Evolutionary conservation across 2,888 invertebrate species (phyloP).

Genomic region (Heliconius hortense): DNA sequence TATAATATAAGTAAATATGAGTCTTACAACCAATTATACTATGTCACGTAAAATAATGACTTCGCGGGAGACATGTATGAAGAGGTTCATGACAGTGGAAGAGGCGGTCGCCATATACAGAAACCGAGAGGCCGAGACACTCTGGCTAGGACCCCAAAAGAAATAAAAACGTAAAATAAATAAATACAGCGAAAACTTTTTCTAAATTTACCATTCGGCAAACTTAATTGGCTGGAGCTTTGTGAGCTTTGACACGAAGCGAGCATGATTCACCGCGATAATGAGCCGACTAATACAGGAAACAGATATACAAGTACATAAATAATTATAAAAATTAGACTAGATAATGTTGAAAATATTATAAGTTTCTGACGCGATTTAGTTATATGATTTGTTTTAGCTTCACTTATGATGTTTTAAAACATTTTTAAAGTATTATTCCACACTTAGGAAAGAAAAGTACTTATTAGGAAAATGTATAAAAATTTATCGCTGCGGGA

Average conservation of each 20-base stretch:
- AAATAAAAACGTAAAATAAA: not conserved
- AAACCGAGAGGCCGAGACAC: not conserved
- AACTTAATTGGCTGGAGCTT: constrained; percentile 31
- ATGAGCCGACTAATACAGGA: constrained; percentile 41
- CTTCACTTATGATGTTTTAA: not conserved
- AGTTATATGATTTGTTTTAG: not conserved
- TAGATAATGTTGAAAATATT: constrained; percentile 15
- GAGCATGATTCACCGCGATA: constrained; percentile 41
- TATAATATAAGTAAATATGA: not conserved
- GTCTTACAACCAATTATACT: not conserved
- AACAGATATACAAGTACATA: constrained; percentile 38
- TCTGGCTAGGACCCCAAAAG: not conserved
- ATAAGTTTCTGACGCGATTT: constrained; percentile 5
- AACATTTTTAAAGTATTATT: too few relatives aligned
- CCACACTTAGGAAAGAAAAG: too few relatives aligned
- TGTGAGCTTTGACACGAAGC: constrained; percentile 36
- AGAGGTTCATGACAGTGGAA: not conserved
- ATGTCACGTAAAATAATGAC: not conserved
- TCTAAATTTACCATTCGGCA: not conserved
- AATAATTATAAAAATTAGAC: constrained; percentile 28
- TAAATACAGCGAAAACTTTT: not conserved
- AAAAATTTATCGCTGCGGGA: too few relatives aligned
- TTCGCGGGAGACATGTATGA: not conserved
- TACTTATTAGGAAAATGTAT: too few relatives aligned
- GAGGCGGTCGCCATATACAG: not conserved